phyloP scores from a whole-genome alignment of 1,140 invertebrate species.

The Drosophila pachea region DNA sequence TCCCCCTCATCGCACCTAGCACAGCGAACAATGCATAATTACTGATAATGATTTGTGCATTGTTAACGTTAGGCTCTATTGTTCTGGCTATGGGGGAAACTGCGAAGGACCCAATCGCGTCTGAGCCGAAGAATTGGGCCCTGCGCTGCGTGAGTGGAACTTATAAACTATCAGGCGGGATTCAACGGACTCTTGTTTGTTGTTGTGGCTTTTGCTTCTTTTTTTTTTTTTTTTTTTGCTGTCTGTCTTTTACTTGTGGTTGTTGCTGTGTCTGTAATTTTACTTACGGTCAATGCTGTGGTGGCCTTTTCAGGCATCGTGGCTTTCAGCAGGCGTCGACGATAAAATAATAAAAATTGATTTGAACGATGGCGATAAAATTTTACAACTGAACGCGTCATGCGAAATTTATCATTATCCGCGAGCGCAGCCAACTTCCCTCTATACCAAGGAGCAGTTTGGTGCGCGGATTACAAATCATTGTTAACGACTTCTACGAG shows the following conservation, averaged over 20 bases:
- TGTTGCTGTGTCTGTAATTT: too few relatives aligned
- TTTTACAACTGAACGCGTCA: constrained; percentile 61
- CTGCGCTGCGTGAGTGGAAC: constrained; percentile 30
- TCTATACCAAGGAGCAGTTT: neutral
- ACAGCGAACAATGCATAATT: constrained; percentile 69
- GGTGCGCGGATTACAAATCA: constrained; percentile 62
- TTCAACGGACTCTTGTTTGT: constrained; percentile 6
- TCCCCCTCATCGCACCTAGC: neutral
- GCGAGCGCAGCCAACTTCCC: constrained; percentile 20
- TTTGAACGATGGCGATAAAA: constrained; percentile 64
- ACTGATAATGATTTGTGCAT: constrained; percentile 73
- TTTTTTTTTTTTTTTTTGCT: constrained; percentile 18
- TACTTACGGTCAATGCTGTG: too few relatives aligned
- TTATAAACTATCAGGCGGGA: constrained; percentile 57
- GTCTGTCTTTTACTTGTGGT: neutral
- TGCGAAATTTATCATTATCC: constrained; percentile 74
- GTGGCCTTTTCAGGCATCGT: too few relatives aligned
- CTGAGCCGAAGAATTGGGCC: constrained; percentile 10
- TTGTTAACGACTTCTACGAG: constrained; percentile 52
- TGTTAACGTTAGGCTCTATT: constrained; percentile 62
- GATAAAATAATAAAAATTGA: constrained; percentile 76
- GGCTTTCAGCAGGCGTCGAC: constrained; percentile 40
- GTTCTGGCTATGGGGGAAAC: constrained; percentile 30
- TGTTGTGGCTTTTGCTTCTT: neutral
- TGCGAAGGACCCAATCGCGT: constrained; percentile 14